phyloP scores from a whole-genome alignment of 2,113 vertebrate genomes.

The Eclectus roratus region DNA sequence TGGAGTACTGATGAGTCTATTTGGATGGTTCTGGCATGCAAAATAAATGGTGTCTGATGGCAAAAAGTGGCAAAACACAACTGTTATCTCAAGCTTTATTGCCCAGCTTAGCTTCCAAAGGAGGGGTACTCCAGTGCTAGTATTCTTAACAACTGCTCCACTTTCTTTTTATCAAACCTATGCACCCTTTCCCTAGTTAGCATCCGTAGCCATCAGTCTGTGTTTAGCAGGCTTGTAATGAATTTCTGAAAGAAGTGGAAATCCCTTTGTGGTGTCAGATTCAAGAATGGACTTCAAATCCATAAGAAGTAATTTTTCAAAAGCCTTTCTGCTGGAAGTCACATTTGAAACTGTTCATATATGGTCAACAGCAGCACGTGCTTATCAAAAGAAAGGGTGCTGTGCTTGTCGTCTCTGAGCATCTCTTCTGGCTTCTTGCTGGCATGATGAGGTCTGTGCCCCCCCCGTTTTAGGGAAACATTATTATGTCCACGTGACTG shows the following conservation, averaged over 20 bases:
- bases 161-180: not conserved
- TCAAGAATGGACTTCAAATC: not conserved
- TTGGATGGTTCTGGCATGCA: rapidly evolving
- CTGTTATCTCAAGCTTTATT: not conserved
- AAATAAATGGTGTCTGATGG: not conserved
- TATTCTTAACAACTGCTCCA: not conserved
- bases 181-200: not conserved
- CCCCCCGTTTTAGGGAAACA: not conserved
- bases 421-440: not conserved
- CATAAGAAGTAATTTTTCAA: not conserved
- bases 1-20: rapidly evolving
- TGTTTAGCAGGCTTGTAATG: not conserved
- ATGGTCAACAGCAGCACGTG: not conserved
- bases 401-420: not conserved
- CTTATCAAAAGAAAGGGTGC: not conserved
- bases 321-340: not conserved
- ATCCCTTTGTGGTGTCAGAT: not conserved
- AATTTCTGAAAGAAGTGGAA: not conserved
- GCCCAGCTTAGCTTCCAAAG: not conserved
- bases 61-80: not conserved
- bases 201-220: not conserved
- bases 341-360: not conserved
- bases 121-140: not conserved
- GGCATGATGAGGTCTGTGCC: not conserved
- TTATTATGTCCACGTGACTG: not conserved